Evolutionary conservation across 2,888 invertebrate species (phyloP), one percentile per base, ranked within the genome.

Genomic region (Drosophila macrospina): DNA sequence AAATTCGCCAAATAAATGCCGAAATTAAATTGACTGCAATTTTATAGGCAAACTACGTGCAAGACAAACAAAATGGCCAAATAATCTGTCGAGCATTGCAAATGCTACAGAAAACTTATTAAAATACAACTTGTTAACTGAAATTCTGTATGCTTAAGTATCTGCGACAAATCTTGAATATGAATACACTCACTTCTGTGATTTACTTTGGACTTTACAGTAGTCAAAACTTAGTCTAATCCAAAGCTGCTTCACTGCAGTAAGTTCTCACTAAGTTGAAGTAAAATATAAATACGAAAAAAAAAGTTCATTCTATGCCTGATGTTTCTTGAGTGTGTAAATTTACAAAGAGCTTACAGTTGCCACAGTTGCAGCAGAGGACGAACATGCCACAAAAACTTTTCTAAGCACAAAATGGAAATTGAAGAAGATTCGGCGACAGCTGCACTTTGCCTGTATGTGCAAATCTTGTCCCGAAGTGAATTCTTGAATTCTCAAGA

Each of bases 11-110:
- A 45, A 63, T 47, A 63, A 67, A 64, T 67, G 64, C 55, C 55
- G 26, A 44, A 64, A 67, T 45, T 55, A 66, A 51, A 67, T 64
- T 45, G 66, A 44, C 56, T 45, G 41, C 37, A 44, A 56, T 67
- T 67, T 67, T 64, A 67, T 64, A 48, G 55, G 13, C 37, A 64
- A 64, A 67, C 56, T 67, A 67, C 66, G 66, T 64, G 66, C 64
- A 20, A 65, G 51, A 47, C 45, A 36, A 62, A 36, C 44, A 47
- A 37, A 63, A 63, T 47, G 8, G 47, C 13, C 54, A 44, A 54
- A 44, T 42, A 45, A 60, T 36, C 44, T 59, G 34, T 57, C 39
- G 37, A 48, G 16, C 37, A 51, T 16, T 30, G 15, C n/a, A 10
- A 45, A 28, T 42, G 42, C 47, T 20, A 41, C 6, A 24, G 3